A percentile compares a stretch with the other conserved stretches of the same genome.
Evolutionary conservation across 1,140 invertebrate species (phyloP).

Genomic region (Bombus waltoni): DNA sequence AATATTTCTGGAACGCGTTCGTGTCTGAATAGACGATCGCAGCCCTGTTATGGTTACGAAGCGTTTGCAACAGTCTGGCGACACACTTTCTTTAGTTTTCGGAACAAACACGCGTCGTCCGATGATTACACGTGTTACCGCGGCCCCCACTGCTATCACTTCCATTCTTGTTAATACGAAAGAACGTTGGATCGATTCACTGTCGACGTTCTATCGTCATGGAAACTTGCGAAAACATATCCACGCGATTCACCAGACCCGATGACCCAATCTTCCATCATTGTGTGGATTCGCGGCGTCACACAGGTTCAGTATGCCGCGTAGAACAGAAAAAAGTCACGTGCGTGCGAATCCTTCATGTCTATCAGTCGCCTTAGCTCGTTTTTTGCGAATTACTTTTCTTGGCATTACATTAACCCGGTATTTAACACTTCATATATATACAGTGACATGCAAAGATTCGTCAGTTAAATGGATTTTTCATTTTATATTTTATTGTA

Average conservation of each 20-base stretch:
- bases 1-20: neutral
- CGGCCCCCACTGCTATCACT: neutral
- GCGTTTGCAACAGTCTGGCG: neutral
- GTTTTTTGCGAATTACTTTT: neutral
- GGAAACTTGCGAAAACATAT: constrained; percentile 63
- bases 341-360: neutral
- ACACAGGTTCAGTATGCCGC: constrained; percentile 51
- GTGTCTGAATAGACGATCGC: neutral
- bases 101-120: constrained; percentile 6
- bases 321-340: neutral
- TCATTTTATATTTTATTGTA: neutral
- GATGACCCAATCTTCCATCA: constrained; percentile 27
- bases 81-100: constrained; percentile 34
- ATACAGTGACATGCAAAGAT: neutral
- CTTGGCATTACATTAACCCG: neutral
- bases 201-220: constrained; percentile 55
- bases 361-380: neutral
- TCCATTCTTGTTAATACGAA: constrained; percentile 33
- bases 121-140: constrained; percentile 27
- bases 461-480: neutral
- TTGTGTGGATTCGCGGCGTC: constrained; percentile 16
- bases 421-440: neutral
- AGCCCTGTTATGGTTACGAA: neutral
- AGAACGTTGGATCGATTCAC: constrained; percentile 57
- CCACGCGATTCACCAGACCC: constrained; percentile 37